phyloP scores from a whole-genome alignment of 2,797 vertebrate species.

The Phoebastria nigripes region DNA sequence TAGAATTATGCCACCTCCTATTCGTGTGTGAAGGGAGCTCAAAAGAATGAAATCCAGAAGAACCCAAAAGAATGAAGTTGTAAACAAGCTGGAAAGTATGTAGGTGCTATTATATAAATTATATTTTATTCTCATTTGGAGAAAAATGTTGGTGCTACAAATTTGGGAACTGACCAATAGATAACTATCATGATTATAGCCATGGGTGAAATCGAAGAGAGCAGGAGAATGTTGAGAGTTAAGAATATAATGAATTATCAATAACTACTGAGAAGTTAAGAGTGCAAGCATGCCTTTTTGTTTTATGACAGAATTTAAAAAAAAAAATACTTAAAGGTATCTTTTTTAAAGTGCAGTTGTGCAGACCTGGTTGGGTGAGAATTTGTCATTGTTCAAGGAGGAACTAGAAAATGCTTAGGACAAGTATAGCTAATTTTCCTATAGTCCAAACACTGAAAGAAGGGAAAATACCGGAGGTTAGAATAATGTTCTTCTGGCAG shows the following conservation, averaged over 20 bases:
- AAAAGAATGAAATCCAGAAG: not conserved
- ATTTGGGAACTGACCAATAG: accelerated
- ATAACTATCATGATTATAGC: not conserved
- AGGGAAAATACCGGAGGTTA: not conserved
- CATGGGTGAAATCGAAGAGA: not conserved
- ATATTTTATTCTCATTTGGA: not conserved
- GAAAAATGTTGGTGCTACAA: not conserved
- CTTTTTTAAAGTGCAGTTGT: not conserved
- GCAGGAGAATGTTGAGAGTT: not conserved
- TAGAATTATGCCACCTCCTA: not conserved
- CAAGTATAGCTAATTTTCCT: not conserved
- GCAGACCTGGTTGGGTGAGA: not conserved
- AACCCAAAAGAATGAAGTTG: not conserved
- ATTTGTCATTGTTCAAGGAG: not conserved
- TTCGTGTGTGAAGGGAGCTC: not conserved
- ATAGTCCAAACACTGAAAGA: not conserved
- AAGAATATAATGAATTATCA: not conserved
- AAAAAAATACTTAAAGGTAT: not conserved
- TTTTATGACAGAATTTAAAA: not conserved
- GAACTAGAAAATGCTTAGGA: not conserved
- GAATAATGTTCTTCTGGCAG: not conserved
- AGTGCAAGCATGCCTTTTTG: not conserved
- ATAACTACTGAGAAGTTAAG: not conserved
- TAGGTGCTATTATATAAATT: not conserved
- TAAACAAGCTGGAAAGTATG: not conserved